Evolutionary conservation across 2,888 invertebrate genomes (phyloP), one percentile per base, ranked within the genome.

Genomic region (Hedya salicella): DNA sequence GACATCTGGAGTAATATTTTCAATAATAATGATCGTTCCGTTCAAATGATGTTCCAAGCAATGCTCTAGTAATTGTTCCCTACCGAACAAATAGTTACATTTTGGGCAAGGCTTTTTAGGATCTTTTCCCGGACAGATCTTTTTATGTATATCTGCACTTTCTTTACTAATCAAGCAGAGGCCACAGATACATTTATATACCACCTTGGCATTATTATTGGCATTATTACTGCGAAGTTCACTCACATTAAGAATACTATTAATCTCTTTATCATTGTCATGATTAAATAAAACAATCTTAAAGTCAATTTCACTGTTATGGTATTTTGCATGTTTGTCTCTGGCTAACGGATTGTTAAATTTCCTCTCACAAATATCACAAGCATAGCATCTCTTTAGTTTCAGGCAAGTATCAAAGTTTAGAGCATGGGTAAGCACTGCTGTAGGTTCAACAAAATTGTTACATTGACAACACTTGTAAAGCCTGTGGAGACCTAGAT

Each of bases 161-260:
- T 61, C 21, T 42, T 54, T 32, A 11, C 6, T 40, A 14, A 66
- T 40, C 3, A 66, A 66, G 16, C 66, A 61, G 32, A 66, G 54
- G 0, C 48, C 54, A 19, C 66, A 66, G 1, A 40, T 14, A 42
- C 66, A 66, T 49, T 66, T 66, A 30, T 66, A 66, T 39, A 66
- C 14, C n/a, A 66, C 53, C 11, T 57, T 44, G 1, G 14, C 6
- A 32, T 17, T 16, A 13, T 13, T n/a, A 13, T 11, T 11, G 14
- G 4, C 21, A 39, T 48, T 19, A 9, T 16, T 56, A 11, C 16
- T 17, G 17, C n/a, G 11, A n/a, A 3, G 32, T 32, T 50, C 11
- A 6, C 3, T 9, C 0, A 16, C n/a, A 16, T 21, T 53, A 14
- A 66, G 61, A 2, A 32, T 17, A n/a, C 48, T 11, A 61, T 66